A percentile compares a stretch with the other conserved stretches of the same genome.
Conservation (phyloP, 2,113 vertebrate species). For the Rhagologus leucostigma region DNA sequence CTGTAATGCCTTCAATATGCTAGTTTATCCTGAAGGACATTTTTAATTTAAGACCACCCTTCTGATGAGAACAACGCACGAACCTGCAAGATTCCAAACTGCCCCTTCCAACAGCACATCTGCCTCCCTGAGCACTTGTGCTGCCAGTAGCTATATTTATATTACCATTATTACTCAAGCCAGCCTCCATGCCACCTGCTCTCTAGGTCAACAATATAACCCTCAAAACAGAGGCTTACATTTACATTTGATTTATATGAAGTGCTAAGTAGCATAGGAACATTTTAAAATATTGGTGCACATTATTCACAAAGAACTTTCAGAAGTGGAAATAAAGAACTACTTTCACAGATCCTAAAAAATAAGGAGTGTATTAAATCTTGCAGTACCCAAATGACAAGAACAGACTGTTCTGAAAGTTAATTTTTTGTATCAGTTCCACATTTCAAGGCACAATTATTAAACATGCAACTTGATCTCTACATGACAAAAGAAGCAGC, state of each 20-base stretch:
- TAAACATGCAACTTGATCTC: slow-evolving; percentile 17
- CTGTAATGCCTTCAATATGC: not conserved
- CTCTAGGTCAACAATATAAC: slow-evolving; percentile 9
- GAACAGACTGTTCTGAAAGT: slow-evolving; percentile 40
- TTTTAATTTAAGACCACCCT: not conserved
- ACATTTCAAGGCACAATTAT: slow-evolving; percentile 11
- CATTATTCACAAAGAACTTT: not conserved
- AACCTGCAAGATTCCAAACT: not conserved
- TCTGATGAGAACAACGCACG: not conserved
- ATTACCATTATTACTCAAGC: not conserved
- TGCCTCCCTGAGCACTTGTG: not conserved
- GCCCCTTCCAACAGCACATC: not conserved
- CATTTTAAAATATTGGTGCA: not conserved
- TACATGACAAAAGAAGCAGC: not conserved
- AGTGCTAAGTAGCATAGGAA: not conserved
- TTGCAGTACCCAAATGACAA: not conserved
- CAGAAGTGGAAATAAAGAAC: not conserved
- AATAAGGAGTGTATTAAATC: not conserved
- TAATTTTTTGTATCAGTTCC: not conserved
- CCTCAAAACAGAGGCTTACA: not conserved
- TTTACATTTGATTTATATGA: not conserved
- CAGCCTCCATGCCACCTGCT: not conserved
- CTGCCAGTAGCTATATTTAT: not conserved
- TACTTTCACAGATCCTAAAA: not conserved
- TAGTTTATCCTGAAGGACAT: not conserved